Evolutionary conservation across 2,797 vertebrate genomes (phyloP), one percentile per base, ranked within the genome.

Genomic region (Nyctibius grandis): DNA sequence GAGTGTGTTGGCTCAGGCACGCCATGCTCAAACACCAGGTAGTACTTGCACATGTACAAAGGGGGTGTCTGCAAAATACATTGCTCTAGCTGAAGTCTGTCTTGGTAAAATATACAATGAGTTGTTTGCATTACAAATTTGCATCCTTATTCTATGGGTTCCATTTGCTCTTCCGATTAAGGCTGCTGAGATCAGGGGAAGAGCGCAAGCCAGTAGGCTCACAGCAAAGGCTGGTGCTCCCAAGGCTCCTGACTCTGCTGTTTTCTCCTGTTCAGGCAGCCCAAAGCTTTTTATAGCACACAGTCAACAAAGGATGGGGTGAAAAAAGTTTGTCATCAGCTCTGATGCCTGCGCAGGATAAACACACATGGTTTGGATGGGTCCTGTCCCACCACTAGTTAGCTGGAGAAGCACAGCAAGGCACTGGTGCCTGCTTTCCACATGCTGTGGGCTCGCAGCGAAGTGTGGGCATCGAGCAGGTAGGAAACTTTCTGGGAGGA

Each of bases 291-390:
- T 81, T 34, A 36, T 19, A 38, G 36, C 1, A 1, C 8, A 8
- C 13, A 11, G 11, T 15, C 3, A 0, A 18, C 5, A 0, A 65
- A 61, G 53, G 17, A 11, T 38, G 23, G 25, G 23, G 16, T 42
- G 33, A 42, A 61, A 54, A 53, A 59, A 38, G 12, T 28, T 34
- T 54, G n/a, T 20, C 20, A 10, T 31, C n/a, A 31, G 29, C 34
- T 73, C 42, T 31, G 36, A 36, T 28, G 61, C 29, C 23, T 33
- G 12, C 0, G 2, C 25, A 51, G 73, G 25, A 20, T 40, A 45
- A 74, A 33, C 3, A 5, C 3, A 2, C 1, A 2, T 17, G 33
- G n/a, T 54, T 70, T 81, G 36, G 36, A 61, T 5, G 3, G 13
- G 7, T 85, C 34, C 53, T 67, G 23, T 61, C 31, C 42, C 57